A percentile compares a stretch with the other conserved stretches of the same genome.
Conservation (phyloP, 2,888 invertebrate species). For the Lasioglossum figueresi region DNA sequence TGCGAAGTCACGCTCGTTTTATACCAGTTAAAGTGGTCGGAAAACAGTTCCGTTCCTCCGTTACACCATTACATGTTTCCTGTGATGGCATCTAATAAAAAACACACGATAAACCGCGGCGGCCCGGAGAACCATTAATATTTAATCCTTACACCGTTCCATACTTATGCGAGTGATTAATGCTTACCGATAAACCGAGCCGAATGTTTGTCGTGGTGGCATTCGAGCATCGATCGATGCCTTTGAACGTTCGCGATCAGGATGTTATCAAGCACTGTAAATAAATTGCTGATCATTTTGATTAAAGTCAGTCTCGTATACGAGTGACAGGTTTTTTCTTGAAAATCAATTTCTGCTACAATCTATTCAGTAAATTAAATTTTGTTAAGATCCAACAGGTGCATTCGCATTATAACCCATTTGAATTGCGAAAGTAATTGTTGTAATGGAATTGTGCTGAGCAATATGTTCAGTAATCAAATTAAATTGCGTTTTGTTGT, state of each 20-base stretch:
- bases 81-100: constrained; percentile 29
- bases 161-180: background rate
- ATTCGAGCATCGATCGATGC: background rate
- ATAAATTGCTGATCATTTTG: background rate
- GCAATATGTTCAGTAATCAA: background rate
- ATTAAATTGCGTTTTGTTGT: background rate
- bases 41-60: constrained; percentile 36
- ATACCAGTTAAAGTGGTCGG: constrained; percentile 30
- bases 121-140: background rate
- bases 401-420: background rate
- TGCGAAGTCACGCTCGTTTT: constrained; percentile 39
- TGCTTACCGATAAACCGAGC: constrained; percentile 3
- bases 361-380: background rate
- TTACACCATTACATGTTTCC: constrained; percentile 32
- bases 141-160: constrained; percentile 27
- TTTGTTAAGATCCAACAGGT: background rate
- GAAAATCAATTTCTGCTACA: background rate
- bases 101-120: constrained; percentile 13
- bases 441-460: background rate
- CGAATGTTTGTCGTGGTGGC: background rate
- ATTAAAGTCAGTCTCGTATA: background rate
- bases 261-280: background rate
- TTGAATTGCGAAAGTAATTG: background rate
- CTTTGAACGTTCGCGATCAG: background rate
- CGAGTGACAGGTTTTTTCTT: background rate